Evolutionary conservation across 2,113 vertebrate species (phyloP).

Genomic region (Nothoprocta pentlandii): DNA sequence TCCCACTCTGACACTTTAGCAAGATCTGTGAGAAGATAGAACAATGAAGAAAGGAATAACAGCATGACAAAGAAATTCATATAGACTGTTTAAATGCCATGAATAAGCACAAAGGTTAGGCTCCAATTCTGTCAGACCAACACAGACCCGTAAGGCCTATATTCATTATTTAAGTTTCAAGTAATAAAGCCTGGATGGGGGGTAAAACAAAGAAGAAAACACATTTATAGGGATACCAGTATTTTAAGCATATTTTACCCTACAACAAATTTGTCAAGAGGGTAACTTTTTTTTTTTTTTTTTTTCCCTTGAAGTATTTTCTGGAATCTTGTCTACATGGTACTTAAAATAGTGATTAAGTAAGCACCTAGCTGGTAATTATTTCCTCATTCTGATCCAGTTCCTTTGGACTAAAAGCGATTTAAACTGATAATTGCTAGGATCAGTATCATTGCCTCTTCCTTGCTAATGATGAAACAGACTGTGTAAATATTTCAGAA

Average conservation of each 20-base stretch:
- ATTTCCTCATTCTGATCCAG: conserved; percentile 12
- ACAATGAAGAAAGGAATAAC: not conserved
- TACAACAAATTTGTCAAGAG: not conserved
- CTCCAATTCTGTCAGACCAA: not conserved
- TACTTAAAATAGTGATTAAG: not conserved
- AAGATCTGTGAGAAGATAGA: not conserved
- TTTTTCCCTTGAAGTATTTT: not conserved
- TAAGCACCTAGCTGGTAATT: not conserved
- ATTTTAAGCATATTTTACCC: not conserved
- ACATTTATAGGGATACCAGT: not conserved
- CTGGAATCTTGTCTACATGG: not conserved
- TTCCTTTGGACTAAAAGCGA: not conserved
- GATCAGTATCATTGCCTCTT: not conserved
- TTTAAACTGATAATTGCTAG: conserved; percentile 14
- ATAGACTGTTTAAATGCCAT: not conserved
- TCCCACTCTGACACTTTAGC: not conserved
- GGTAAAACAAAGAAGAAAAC: not conserved
- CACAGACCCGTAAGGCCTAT: not conserved
- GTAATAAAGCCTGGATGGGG: not conserved
- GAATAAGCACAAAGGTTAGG: not conserved
- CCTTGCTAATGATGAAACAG: not conserved
- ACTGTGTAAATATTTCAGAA: conserved; percentile 39
- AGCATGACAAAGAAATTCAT: not conserved
- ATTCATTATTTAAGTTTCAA: not conserved
- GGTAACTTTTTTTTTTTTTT: not conserved